phyloP scores from a whole-genome alignment of 1,140 invertebrate species.

The Tetraneura akinire region DNA sequence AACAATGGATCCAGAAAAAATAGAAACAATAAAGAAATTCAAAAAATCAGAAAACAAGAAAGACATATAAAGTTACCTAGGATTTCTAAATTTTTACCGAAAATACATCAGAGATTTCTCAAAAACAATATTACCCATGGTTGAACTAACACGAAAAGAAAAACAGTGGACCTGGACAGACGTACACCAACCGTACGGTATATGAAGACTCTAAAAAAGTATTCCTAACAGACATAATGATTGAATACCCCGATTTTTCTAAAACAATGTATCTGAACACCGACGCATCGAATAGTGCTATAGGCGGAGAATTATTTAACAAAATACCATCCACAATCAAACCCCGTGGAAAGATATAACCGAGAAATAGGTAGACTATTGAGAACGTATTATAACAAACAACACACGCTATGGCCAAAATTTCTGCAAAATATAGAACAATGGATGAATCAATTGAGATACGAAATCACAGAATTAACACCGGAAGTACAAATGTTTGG shows the following conservation, averaged over 20 bases:
- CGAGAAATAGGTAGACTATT: too few species aligned
- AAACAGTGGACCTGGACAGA: too few species aligned
- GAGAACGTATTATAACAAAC: too few species aligned
- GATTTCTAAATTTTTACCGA: slow-evolving; percentile 13
- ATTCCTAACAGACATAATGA: neutral
- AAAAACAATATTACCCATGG: neutral
- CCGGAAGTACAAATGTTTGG: too few species aligned
- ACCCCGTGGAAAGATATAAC: too few species aligned
- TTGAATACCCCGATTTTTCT: neutral
- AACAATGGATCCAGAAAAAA: neutral
- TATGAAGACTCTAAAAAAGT: neutral
- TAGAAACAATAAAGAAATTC: neutral
- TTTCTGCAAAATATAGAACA: too few species aligned
- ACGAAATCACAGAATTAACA: too few species aligned
- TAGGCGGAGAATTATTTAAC: neutral
- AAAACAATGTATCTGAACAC: neutral
- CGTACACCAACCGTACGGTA: neutral
- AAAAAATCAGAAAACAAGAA: neutral
- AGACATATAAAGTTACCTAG: neutral
- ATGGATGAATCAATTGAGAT: too few species aligned
- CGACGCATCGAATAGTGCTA: neutral
- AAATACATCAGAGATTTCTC: neutral
- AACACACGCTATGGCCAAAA: too few species aligned
- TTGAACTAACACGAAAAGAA: neutral
- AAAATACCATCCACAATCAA: neutral